Base-by-base conservation (phyloP, 2,113 vertebrate species). In the Leiothrix lutea region DNA sequence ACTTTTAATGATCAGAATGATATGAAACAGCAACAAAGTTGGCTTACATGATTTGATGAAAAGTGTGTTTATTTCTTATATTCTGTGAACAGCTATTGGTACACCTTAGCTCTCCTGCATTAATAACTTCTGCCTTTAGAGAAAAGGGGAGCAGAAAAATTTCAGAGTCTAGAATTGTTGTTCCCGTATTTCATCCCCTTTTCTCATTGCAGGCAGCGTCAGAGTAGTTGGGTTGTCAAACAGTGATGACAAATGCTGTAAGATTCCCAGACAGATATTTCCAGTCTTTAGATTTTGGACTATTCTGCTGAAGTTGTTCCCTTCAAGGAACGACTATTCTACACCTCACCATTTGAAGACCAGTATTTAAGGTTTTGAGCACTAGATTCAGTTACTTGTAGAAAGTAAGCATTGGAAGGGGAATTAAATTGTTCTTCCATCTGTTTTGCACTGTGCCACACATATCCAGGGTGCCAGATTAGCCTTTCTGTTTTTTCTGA, bases 401-500 rank as follows among this genome's bases (percentile, higher is more conserved):
- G 47, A 78, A 88, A 62, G 4, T 17, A 81, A 74, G 7, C 1
- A 0, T 7, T 71, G 35, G n/a, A 86, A 82, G 22, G 11, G 20
- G 8, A 19, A 74, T 70, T 78, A 14, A 25, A 16, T 12, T 9
- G 8, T 61, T 78, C 31, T 57, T 7, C 50, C 23, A 19, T 40
- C 9, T 53, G 2, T 44, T 70, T 8, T 13, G 3, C 16, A 40
- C 23, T 21, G 2, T 56, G 17, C 20, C 12, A 3, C 12, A 8
- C 19, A 12, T 44, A 62, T 74, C 64, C 19, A 31, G 26, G 21
- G 0, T 0, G 3, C 5, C 0, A 5, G 28, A 74, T 66, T 4
- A 1, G 6, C 14, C 14, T 9, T 77, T 51, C 17, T 70, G 25
- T 66, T 61, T 45, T n/a, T 74, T 62, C 33, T 85, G 66, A 79